Evolutionary conservation across 1,140 invertebrate genomes (phyloP).

Genomic region (Brachionus calyciflorus): DNA sequence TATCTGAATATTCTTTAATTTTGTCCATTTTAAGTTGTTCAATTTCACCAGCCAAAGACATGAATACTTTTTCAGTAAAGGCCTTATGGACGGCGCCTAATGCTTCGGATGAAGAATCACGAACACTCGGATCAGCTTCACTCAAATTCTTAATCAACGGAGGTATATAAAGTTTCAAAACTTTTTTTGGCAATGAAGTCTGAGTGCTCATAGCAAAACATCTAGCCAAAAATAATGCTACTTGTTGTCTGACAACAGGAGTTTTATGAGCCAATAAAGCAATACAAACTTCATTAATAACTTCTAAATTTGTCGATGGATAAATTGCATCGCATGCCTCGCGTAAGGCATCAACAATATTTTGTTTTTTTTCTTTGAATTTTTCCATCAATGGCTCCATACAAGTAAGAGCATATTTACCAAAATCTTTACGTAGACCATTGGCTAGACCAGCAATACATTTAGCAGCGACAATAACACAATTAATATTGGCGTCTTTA

Average conservation of each 20-base stretch:
- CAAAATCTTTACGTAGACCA: conserved; percentile 83
- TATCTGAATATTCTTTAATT: conserved; percentile 88
- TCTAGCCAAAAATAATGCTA: conserved; percentile 78
- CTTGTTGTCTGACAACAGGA: conserved; percentile 87
- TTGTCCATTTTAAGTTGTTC: conserved; percentile 69
- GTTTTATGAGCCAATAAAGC: conserved; percentile 89
- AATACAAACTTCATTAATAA: conserved; percentile 77
- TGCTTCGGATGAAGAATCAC: conserved; percentile 65
- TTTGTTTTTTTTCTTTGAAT: conserved; percentile 94
- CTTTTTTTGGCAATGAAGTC: conserved; percentile 80
- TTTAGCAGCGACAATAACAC: conserved; percentile 81
- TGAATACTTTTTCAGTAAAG: conserved; percentile 82
- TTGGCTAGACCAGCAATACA: conserved; percentile 76
- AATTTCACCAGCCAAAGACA: conserved; percentile 81
- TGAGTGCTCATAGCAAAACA: conserved; percentile 77
- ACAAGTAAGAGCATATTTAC: conserved; percentile 73
- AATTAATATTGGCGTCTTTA: conserved; percentile 92
- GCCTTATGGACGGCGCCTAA: conserved; percentile 68
- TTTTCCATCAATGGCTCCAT: conserved; percentile 82
- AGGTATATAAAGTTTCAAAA: conserved; percentile 78
- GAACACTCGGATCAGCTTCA: conserved; percentile 41
- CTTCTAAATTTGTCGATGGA: conserved; percentile 76
- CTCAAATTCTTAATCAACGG: conserved; percentile 67
- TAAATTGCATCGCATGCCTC: conserved; percentile 90
- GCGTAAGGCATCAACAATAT: conserved; percentile 76